Evolutionary conservation across 1,140 invertebrate genomes (phyloP), one percentile per base, ranked within the genome.

Genomic region (Neelides sp.): DNA sequence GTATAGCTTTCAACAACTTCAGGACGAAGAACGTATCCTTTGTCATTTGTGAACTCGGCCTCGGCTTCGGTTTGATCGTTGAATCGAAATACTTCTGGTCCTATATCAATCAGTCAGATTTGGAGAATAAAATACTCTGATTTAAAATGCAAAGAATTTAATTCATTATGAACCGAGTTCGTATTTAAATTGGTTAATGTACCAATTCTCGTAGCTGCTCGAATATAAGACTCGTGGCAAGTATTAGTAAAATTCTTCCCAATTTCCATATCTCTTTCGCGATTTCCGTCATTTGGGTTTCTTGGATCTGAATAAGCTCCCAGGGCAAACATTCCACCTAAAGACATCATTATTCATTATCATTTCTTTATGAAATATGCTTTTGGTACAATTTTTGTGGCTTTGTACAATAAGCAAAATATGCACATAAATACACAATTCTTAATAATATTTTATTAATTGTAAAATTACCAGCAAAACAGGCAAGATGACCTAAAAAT

Each of bases 1-100:
- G 78, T 79, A 62, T 78, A 77, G 12, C 73, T 72, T 63, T 80
- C 78, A 50, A 81, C 63, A 2, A 76, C 74, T 67, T 80, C 78
- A 7, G 78, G 78, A 30, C 78, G 61, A 26, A 79, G 66, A 36
- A 80, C 78, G 64, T 80, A 80, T 55, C 76, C 73, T 61, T 73
- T 75, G 56, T 78, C 74, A 57, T 71, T 70, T 30, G 68, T 65
- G 54, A 70, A 66, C 12, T 70, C 62, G 22, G 74, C 70, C 57
- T 68, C 70, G 1, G 77, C 77, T 63, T 79, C 76, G 32, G 66
- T 63, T 10, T 60, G 61, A 34, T 70, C 68, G 2, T 63, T 63
- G 55, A 73, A 73, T 22, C 65, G 54, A 66, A 78, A 77, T 19
- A 72, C 64, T 61, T 78, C 77, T 1, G 77, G 77, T 8, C 76